A percentile compares a stretch with the other conserved stretches of the same genome.
phyloP scores from a whole-genome alignment of 1,140 invertebrate species.

The Hylaeus anthracinus region DNA sequence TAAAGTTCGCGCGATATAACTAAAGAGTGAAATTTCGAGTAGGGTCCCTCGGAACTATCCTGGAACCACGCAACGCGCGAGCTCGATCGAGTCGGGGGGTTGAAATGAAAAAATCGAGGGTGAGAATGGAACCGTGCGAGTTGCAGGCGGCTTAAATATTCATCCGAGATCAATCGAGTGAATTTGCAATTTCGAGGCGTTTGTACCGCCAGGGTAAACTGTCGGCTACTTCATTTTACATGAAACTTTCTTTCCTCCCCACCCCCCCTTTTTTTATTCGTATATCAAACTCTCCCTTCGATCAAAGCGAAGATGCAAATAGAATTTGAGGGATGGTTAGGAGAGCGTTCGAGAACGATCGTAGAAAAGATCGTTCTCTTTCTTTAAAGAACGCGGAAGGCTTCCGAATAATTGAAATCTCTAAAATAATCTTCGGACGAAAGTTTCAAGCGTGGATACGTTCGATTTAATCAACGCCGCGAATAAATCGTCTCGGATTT shows the following conservation, averaged over 20 bases:
- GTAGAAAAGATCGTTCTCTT: too few relatives aligned
- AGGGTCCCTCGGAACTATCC: neutral
- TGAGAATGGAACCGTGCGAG: constrained; percentile 17
- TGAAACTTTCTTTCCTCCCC: constrained; percentile 23
- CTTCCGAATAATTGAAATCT: too few relatives aligned
- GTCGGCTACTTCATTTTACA: constrained; percentile 49
- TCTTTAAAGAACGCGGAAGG: too few relatives aligned
- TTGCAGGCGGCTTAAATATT: constrained; percentile 50
- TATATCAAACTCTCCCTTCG: constrained; percentile 6
- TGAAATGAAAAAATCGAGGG: neutral
- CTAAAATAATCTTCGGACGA: too few relatives aligned
- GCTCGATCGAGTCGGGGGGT: neutral
- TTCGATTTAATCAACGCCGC: too few relatives aligned
- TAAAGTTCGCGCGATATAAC: neutral
- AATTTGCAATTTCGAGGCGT: constrained; percentile 49
- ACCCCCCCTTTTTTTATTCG: neutral
- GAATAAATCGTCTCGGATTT: too few relatives aligned
- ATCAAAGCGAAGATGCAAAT: constrained; percentile 40
- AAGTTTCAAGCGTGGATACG: too few relatives aligned
- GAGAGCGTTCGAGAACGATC: neutral
- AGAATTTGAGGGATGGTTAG: constrained; percentile 36
- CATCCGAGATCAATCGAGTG: constrained; percentile 51
- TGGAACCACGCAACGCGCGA: too few relatives aligned
- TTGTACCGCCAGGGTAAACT: constrained; percentile 47
- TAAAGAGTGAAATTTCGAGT: constrained; percentile 11